Evolutionary conservation across 2,797 vertebrate species (phyloP).

Genomic region (Darevskia nairensis): DNA sequence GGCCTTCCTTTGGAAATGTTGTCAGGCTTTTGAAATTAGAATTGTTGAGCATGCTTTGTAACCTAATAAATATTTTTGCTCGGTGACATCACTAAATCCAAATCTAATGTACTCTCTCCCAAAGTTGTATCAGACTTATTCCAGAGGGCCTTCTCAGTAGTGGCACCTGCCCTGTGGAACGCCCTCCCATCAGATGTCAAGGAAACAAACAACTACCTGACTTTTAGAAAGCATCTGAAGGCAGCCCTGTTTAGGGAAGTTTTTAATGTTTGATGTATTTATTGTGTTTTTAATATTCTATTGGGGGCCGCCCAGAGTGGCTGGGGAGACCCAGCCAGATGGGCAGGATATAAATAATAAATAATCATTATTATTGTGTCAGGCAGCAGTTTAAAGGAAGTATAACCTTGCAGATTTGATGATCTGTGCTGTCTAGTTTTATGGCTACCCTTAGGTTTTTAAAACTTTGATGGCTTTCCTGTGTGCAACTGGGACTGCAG

Average conservation of each 20-base stretch:
- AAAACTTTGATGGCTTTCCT: neutral
- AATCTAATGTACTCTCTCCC: constrained; percentile 40
- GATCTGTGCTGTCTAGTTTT: constrained; percentile 33
- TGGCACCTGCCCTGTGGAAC: fast-evolving
- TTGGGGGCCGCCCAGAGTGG: too few species aligned
- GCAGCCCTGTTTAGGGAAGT: too few species aligned
- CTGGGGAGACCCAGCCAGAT: too few species aligned
- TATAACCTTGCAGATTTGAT: constrained; percentile 48
- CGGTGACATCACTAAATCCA: constrained; percentile 30
- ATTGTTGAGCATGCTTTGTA: constrained; percentile 46
- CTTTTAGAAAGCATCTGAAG: too few species aligned
- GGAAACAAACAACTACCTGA: too few species aligned
- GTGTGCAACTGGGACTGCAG: neutral
- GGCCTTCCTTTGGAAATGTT: neutral
- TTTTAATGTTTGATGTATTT: too few species aligned
- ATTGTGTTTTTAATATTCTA: too few species aligned
- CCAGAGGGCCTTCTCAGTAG: neutral
- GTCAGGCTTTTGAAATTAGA: neutral
- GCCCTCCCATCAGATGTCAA: too few species aligned
- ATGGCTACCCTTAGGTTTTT: constrained; percentile 15
- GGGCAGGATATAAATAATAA: too few species aligned
- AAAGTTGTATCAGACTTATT: constrained; percentile 20
- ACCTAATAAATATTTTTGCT: constrained; percentile 29
- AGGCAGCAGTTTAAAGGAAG: neutral
- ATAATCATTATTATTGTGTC: too few species aligned